A percentile compares a stretch with the other conserved stretches of the same genome.
phyloP scores from a whole-genome alignment of 2,113 vertebrate genomes.

The Empidonax alnorum region DNA sequence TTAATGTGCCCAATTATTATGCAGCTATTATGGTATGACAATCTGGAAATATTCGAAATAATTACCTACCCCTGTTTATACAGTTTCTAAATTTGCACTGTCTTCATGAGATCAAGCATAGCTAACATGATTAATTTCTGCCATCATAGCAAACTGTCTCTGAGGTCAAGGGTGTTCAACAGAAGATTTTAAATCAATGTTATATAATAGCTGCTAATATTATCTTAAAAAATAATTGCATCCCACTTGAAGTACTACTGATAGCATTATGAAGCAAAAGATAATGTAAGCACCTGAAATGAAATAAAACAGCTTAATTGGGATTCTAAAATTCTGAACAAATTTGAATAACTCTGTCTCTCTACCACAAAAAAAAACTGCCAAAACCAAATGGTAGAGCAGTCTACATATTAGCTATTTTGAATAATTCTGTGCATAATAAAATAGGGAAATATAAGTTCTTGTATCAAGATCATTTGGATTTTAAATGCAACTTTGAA shows the following conservation, averaged over 20 bases:
- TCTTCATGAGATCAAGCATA: not conserved
- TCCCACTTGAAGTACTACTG: not conserved
- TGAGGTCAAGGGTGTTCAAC: not conserved
- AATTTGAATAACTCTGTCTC: not conserved
- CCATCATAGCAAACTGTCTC: not conserved
- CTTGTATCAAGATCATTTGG: not conserved
- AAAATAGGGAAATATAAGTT: not conserved
- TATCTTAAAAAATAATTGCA: not conserved
- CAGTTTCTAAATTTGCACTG: not conserved
- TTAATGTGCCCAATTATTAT: not conserved
- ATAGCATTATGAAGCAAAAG: not conserved
- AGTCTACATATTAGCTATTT: not conserved
- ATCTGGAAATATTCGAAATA: not conserved
- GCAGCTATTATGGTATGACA: not conserved
- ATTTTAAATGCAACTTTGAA: not conserved
- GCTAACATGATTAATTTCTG: conserved; percentile 10
- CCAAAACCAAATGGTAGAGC: not conserved
- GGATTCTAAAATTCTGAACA: not conserved
- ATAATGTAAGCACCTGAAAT: not conserved
- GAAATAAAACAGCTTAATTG: not conserved
- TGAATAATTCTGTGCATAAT: not conserved
- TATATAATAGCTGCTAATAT: not conserved
- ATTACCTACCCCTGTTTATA: not conserved
- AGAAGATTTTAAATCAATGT: not conserved
- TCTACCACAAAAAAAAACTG: not conserved